Percentiles rank a stretch among this genome's conserved stretches.
phyloP scores from a whole-genome alignment of 2,113 vertebrate species.

The Thinocorus orbignyianus region DNA sequence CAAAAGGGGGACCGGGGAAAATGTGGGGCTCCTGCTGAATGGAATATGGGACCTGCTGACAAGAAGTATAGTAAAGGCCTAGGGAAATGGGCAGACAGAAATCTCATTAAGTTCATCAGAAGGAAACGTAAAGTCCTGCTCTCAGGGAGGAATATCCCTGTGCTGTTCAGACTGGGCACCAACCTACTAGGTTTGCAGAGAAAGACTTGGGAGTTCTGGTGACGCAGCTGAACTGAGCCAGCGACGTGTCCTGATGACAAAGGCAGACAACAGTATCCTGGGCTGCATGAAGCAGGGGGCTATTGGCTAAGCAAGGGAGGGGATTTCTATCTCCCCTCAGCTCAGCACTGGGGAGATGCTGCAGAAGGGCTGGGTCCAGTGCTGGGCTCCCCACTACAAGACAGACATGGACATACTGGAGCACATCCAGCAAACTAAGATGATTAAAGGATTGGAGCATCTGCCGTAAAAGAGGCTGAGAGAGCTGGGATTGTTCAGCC shows the following conservation, averaged over 20 bases:
- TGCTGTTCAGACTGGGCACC: not conserved
- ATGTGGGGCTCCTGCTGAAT: not conserved
- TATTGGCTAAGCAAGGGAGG: fast-evolving
- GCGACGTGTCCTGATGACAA: not conserved
- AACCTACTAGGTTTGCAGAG: not conserved
- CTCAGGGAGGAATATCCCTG: not conserved
- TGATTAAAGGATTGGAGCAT: constrained; percentile 26
- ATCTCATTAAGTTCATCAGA: not conserved
- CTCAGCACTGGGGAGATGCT: not conserved
- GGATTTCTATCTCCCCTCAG: not conserved
- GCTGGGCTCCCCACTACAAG: not conserved
- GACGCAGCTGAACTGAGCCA: not conserved
- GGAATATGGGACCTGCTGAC: not conserved
- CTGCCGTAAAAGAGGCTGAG: not conserved
- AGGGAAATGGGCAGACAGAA: not conserved
- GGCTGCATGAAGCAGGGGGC: not conserved
- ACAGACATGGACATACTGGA: not conserved
- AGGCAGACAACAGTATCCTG: not conserved
- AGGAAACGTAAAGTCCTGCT: not conserved
- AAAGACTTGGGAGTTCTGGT: not conserved
- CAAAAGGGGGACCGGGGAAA: not conserved
- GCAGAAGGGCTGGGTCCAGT: not conserved
- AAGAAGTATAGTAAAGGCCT: not conserved
- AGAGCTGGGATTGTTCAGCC: not conserved
- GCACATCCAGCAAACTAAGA: not conserved